These are phyloP conservation scores for Drosophila mauritiana DNA, from an alignment of 1,140 invertebrate species.

Conservation along the genomic window DNA sequence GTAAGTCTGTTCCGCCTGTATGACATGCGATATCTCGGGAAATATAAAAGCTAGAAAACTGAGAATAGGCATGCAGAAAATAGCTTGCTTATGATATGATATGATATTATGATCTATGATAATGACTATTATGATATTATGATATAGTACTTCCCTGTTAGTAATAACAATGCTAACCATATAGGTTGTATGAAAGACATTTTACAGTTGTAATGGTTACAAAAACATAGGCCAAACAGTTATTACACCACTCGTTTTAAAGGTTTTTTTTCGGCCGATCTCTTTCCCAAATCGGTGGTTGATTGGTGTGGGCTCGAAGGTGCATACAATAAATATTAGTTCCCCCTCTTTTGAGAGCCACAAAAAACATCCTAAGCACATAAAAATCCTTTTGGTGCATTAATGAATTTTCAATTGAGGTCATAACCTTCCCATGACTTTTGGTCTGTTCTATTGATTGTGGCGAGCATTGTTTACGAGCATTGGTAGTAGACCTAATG, in stretches of 20 bases:
- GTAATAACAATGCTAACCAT: too few relatives aligned
- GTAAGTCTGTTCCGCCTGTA: too few relatives aligned
- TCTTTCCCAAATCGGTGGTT: conserved; percentile 15
- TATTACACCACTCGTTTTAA: neutral
- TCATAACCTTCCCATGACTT: conserved; percentile 17
- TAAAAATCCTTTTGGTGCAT: conserved; percentile 40
- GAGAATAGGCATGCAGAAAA: too few relatives aligned
- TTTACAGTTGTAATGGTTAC: too few relatives aligned
- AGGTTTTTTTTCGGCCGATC: neutral
- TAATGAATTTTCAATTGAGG: conserved; percentile 69
- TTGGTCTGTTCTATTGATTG: conserved; percentile 42
- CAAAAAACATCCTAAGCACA: conserved; percentile 33
- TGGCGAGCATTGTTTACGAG: conserved; percentile 57
- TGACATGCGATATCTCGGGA: too few relatives aligned
- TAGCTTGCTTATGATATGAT: too few relatives aligned
- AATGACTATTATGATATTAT: too few relatives aligned
- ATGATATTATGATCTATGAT: too few relatives aligned
- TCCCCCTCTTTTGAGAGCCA: conserved; percentile 40
- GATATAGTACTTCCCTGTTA: too few relatives aligned
- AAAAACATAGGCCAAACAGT: too few relatives aligned
- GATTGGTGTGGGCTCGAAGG: conserved; percentile 32
- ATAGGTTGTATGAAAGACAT: too few relatives aligned
- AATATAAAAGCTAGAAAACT: too few relatives aligned
- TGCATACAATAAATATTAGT: conserved; percentile 68
- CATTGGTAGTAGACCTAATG: conserved; percentile 48